Conservation (phyloP, 1,140 invertebrate genomes). For the Apis florea region DNA sequence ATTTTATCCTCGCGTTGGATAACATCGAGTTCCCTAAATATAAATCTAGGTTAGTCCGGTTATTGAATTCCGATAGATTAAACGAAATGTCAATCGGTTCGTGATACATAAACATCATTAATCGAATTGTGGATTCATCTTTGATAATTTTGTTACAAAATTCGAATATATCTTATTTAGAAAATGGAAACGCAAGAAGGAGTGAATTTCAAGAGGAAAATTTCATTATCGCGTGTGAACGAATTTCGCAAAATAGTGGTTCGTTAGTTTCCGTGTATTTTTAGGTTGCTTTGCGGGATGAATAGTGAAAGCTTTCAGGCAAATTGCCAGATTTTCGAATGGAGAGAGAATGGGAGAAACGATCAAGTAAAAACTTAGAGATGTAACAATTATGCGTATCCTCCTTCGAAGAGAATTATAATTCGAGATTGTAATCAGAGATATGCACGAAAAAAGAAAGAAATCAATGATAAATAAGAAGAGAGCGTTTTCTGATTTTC, state of each 20-base stretch:
- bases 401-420: too few relatives aligned
- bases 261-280: background rate
- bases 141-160: too few relatives aligned
- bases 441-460: slow-evolving; percentile 9
- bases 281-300: background rate
- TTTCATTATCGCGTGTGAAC: background rate
- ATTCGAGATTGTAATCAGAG: background rate
- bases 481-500: too few relatives aligned
- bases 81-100: background rate
- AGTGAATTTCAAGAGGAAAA: background rate
- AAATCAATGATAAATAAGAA: too few relatives aligned
- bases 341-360: background rate
- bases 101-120: background rate
- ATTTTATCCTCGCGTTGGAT: background rate
- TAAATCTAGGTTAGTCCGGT: background rate
- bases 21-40: background rate
- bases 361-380: background rate
- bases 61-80: slow-evolving; percentile 1
- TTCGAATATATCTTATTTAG: background rate
- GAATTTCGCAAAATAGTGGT: background rate
- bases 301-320: slow-evolving; percentile 37
- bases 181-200: too few relatives aligned
- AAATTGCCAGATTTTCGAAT: slow-evolving; percentile 18
- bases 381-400: too few relatives aligned
- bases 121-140: too few relatives aligned